phyloP scores from a whole-genome alignment of 2,888 invertebrate species.

The Noctua janthina region DNA sequence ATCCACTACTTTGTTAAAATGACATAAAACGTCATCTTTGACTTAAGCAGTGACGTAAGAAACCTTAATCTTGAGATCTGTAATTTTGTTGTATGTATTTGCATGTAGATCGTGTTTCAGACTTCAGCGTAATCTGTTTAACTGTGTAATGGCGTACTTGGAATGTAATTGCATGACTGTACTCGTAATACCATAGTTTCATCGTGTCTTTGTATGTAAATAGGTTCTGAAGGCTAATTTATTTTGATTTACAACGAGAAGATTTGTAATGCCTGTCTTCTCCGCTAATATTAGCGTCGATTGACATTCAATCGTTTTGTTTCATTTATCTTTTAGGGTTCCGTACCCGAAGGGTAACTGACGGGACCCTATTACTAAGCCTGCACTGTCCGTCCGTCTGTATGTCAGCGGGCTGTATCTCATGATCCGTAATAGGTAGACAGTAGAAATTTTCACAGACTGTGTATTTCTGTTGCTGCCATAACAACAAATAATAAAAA shows the following conservation, averaged over 20 bases:
- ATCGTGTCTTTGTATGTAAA: neutral
- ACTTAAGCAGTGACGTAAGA: constrained; percentile 63
- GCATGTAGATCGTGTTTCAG: constrained; percentile 36
- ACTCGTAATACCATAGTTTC: neutral
- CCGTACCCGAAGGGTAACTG: too few species aligned
- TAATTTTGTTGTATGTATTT: constrained; percentile 48
- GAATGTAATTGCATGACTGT: constrained; percentile 37
- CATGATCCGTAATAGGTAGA: too few species aligned
- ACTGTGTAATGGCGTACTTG: constrained; percentile 21
- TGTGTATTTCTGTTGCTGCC: too few species aligned
- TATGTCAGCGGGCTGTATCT: too few species aligned
- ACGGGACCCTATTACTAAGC: too few species aligned
- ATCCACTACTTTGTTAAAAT: constrained; percentile 49
- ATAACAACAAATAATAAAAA: too few species aligned
- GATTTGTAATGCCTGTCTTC: neutral
- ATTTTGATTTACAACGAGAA: constrained; percentile 1
- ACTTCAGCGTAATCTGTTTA: constrained; percentile 48
- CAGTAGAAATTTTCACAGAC: too few species aligned
- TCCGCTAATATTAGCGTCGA: neutral
- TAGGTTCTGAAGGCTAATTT: neutral
- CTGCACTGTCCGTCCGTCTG: too few species aligned
- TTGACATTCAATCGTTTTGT: neutral
- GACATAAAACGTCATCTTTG: constrained; percentile 57
- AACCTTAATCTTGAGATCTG: constrained; percentile 40
- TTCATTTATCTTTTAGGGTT: neutral